These are phyloP conservation scores for Gnathonemus longibarbis DNA, from an alignment of 2,113 vertebrate genomes.

Conservation along the genomic window DNA sequence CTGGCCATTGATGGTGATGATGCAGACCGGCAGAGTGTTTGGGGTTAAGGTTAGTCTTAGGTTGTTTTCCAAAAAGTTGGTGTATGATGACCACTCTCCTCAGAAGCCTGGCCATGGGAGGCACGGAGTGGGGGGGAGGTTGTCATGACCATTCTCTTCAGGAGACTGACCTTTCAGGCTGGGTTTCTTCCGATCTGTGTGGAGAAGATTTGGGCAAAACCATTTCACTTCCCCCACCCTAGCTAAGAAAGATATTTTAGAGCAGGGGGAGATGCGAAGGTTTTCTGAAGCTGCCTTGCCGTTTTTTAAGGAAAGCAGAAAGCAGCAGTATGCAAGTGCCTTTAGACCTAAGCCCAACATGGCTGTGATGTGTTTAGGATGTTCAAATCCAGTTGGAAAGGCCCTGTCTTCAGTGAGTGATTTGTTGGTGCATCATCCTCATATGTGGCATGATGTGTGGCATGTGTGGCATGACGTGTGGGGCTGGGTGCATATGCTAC, in stretches of 20 bases:
- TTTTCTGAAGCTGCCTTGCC: slow-evolving; percentile 26
- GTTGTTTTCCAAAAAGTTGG: not conserved
- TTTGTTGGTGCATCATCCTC: not conserved
- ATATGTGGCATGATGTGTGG: not conserved
- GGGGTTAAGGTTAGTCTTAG: not conserved
- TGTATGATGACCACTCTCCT: not conserved
- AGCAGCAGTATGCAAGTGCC: not conserved
- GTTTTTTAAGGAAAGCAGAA: slow-evolving; percentile 18
- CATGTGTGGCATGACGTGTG: not conserved
- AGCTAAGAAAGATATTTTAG: slow-evolving; percentile 14
- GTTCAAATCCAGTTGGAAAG: not conserved
- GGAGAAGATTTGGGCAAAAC: not conserved
- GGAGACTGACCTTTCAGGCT: slow-evolving; percentile 10
- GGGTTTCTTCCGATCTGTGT: slow-evolving; percentile 13
- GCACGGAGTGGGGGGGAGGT: not conserved
- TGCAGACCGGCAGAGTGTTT: not conserved
- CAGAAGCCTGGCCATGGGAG: not conserved
- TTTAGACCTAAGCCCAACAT: not conserved
- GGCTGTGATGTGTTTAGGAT: not conserved
- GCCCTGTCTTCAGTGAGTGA: not conserved
- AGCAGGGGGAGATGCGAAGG: slow-evolving; percentile 11
- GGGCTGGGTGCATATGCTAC: not conserved
- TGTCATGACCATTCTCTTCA: not conserved
- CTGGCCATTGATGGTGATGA: not conserved
- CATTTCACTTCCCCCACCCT: slow-evolving; percentile 19